These are phyloP conservation scores for Pterocles burchelli DNA, from an alignment of 2,113 vertebrate species.

Conservation along the genomic window DNA sequence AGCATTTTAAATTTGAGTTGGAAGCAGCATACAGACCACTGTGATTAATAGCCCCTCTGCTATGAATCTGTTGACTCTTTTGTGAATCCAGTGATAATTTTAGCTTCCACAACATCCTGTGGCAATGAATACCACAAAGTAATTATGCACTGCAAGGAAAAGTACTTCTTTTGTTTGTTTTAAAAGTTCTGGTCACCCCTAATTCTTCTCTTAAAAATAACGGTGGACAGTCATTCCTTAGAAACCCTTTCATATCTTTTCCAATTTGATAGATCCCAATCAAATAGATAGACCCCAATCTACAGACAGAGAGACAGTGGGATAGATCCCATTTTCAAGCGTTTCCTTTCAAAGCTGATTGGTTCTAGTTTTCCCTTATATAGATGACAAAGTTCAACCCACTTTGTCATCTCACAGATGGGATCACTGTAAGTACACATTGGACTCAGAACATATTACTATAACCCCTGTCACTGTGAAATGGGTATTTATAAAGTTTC, in stretches of 20 bases:
- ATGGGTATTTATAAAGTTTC: not conserved
- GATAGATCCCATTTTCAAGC: not conserved
- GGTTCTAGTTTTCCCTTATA: not conserved
- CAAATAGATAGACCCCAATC: not conserved
- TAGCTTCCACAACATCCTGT: slow-evolving; percentile 32
- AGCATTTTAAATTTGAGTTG: not conserved
- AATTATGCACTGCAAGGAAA: slow-evolving; percentile 5
- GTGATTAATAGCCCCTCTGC: slow-evolving; percentile 16
- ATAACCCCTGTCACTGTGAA: not conserved
- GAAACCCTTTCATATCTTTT: not conserved
- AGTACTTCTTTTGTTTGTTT: not conserved
- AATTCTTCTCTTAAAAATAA: not conserved
- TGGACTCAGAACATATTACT: not conserved
- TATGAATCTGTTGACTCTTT: slow-evolving; percentile 10
- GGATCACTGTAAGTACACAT: not conserved
- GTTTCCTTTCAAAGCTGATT: not conserved
- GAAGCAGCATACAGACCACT: not conserved
- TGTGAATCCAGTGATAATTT: slow-evolving; percentile 44
- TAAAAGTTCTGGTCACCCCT: not conserved
- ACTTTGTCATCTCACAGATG: not conserved
- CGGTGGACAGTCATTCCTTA: not conserved
- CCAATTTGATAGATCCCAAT: not conserved
- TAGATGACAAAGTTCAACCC: not conserved
- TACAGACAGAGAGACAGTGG: not conserved
- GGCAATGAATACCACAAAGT: slow-evolving; percentile 6